Evolutionary conservation across 2,888 invertebrate genomes (phyloP).

Genomic region (Agriopis aurantiaria): DNA sequence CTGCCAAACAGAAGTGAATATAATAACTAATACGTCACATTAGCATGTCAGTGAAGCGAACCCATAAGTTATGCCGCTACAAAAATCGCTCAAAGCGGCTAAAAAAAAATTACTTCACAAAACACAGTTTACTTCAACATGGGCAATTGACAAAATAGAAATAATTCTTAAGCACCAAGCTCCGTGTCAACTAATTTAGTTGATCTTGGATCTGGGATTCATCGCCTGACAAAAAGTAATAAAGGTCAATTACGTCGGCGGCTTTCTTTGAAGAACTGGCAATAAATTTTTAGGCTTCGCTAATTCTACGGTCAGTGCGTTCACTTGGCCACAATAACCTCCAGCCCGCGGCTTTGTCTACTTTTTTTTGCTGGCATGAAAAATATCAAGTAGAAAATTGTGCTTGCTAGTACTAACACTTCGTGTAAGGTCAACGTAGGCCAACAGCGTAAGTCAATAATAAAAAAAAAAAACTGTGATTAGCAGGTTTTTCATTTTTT

Average conservation of each 20-base stretch:
- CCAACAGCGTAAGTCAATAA: too few relatives aligned
- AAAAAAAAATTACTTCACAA: not conserved
- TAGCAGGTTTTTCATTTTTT: too few relatives aligned
- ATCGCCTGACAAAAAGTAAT: constrained; percentile 27
- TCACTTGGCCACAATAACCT: constrained; percentile 6
- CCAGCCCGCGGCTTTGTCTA: constrained; percentile 6
- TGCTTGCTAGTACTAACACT: not conserved
- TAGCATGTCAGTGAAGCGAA: too few relatives aligned
- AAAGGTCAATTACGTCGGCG: constrained; percentile 23
- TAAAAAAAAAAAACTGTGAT: too few relatives aligned
- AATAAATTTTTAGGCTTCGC: constrained; percentile 19
- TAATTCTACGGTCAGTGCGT: constrained; percentile 21
- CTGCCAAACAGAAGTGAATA: too few relatives aligned
- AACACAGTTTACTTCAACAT: not conserved
- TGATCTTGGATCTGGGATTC: constrained; percentile 19
- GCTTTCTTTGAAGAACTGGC: constrained; percentile 24
- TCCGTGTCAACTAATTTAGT: constrained; percentile 17
- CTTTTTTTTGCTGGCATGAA: not conserved
- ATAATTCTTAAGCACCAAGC: constrained; percentile 10
- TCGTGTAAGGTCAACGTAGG: too few relatives aligned
- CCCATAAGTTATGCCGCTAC: too few relatives aligned
- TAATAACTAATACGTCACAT: too few relatives aligned
- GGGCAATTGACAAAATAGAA: not conserved
- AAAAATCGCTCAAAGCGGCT: too few relatives aligned
- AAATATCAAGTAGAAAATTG: not conserved